These are phyloP conservation scores for Drosophila azteca DNA, from an alignment of 1,140 invertebrate genomes.

Conservation along the genomic window DNA sequence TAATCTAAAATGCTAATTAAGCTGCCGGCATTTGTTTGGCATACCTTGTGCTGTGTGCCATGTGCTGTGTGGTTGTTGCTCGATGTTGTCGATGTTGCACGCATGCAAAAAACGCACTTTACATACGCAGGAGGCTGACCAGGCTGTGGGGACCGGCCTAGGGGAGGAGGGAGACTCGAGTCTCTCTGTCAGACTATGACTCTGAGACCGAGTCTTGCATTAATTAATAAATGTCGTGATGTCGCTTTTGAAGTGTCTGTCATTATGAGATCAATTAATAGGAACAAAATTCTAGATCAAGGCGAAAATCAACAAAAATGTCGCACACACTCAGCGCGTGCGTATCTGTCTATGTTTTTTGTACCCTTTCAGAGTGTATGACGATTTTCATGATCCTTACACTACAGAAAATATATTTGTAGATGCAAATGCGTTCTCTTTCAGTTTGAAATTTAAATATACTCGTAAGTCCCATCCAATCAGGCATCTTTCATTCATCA, in stretches of 20 bases:
- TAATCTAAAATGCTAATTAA: conserved; percentile 83
- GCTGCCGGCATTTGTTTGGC: conserved; percentile 74
- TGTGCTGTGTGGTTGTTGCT: conserved; percentile 31
- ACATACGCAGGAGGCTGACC: conserved; percentile 63
- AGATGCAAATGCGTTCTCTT: no score
- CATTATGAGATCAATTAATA: conserved; percentile 83
- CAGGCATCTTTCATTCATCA: no score
- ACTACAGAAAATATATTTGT: no score
- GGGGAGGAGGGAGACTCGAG: neutral
- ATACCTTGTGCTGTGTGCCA: conserved; percentile 39
- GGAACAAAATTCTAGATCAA: conserved; percentile 83
- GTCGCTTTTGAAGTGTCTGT: conserved; percentile 83
- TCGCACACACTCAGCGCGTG: conserved; percentile 61
- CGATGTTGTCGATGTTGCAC: conserved; percentile 33
- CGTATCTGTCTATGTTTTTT: conserved; percentile 41
- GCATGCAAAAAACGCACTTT: conserved; percentile 67
- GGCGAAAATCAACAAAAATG: conserved; percentile 78
- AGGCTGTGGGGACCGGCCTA: conserved; percentile 3
- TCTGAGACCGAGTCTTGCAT: conserved; percentile 52
- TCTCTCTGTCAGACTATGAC: no score
- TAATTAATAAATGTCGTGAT: conserved; percentile 83
- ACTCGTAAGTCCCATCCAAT: no score
- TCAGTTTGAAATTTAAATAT: no score
- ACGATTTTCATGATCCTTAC: no score
- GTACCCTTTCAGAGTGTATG: neutral